Base-by-base conservation (phyloP, 2,888 invertebrate species). In the Ceratothoa steindachneri region DNA sequence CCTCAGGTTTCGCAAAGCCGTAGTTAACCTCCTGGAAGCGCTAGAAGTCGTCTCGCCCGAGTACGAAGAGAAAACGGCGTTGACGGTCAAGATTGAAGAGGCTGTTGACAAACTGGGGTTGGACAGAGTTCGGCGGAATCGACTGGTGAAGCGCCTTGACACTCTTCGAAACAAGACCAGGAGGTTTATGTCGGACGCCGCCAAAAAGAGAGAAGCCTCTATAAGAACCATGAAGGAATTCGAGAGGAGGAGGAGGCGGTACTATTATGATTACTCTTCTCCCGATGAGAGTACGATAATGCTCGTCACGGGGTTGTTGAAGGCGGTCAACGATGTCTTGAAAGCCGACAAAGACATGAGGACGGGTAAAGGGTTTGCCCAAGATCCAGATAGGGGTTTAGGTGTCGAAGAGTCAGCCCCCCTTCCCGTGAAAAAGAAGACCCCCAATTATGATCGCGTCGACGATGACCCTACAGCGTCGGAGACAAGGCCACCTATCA, bases 261-360 rank as follows among this genome's bases (percentile, higher is more conserved):
- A 68, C 22, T 69, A 72, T 60, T 76, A 79, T 64, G 74, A 74
- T 29, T 55, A 72, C 30, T 55, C 64, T 29, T 27, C 31, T 22
- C 15, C 51, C 1, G 73, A 75, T 51, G 73, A 66, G 66, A 66
- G 68, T 15, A 74, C 74, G 15, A 53, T 69, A 0, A 65, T 30
- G 4, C 70, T 72, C 7, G 69, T 79, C 4, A 60, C 70, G 27
- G 30, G 66, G n/a, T 60, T 79, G 9, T 73, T 79, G 41, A 60
- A 70, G 19, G 74, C 72, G 12, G 74, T 79, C 69, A 72, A 30
- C 12, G 74, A 74, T 52, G 74, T 79, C 22, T 68, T 79, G 24
- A 69, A 77, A 55, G 79, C 72, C 31, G 76, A 79, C 55, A 75
- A 71, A 15, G 75, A 75, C 69, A 73, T 78, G 73, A 71, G 73